These are phyloP conservation scores for Spodoptera frugiperda DNA, from an alignment of 1,140 invertebrate genomes.

Conservation along the genomic window DNA sequence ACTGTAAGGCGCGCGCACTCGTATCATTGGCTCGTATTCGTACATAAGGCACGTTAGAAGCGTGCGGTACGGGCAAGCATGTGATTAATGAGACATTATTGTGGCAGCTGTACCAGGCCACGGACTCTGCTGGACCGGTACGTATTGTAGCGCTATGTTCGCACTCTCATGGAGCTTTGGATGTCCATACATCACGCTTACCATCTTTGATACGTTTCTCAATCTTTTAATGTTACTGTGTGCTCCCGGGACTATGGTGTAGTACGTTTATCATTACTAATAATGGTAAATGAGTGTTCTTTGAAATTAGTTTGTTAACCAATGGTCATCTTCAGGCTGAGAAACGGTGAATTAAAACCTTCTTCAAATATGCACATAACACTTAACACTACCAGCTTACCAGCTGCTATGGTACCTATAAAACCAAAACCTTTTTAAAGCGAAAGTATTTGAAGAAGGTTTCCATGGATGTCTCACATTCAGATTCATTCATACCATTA, in stretches of 20 bases:
- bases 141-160: slow-evolving; percentile 62
- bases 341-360: slow-evolving; percentile 20
- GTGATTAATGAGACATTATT: slow-evolving; percentile 81
- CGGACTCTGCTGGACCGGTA: slow-evolving; percentile 81
- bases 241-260: background rate
- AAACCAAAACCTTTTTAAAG: background rate
- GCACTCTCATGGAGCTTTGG: slow-evolving; percentile 56
- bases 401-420: background rate
- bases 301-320: background rate
- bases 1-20: slow-evolving; percentile 25
- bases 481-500: slow-evolving; percentile 15
- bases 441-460: slow-evolving; percentile 8
- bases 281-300: background rate
- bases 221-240: background rate
- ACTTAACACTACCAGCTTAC: background rate
- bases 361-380: background rate
- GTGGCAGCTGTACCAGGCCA: slow-evolving; percentile 85
- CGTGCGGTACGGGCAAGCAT: slow-evolving; percentile 60
- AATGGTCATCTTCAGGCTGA: background rate
- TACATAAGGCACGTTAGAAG: slow-evolving; percentile 48
- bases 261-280: background rate
- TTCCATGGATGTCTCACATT: slow-evolving; percentile 1
- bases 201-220: slow-evolving; percentile 1
- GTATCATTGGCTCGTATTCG: slow-evolving; percentile 19
- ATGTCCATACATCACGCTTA: slow-evolving; percentile 50